phyloP scores from a whole-genome alignment of 2,113 vertebrate species.

The Morone chrysops region DNA sequence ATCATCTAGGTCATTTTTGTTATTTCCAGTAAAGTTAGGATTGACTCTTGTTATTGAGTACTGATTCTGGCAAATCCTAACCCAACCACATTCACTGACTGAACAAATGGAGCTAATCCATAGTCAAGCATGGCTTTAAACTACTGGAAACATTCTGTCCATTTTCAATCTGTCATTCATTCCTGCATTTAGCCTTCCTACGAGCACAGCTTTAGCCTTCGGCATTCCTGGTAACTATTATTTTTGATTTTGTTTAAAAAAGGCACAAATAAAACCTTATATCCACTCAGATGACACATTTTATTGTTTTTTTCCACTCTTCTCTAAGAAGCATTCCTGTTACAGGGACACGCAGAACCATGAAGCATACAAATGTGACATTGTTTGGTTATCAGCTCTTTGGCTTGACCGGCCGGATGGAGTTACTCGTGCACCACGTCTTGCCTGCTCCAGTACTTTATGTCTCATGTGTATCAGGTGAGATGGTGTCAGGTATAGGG shows the following conservation, averaged over 20 bases:
- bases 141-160: background rate
- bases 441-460: background rate
- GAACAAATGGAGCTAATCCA: background rate
- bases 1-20: slow-evolving; percentile 46
- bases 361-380: background rate
- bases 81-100: background rate
- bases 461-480: slow-evolving; percentile 23
- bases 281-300: background rate
- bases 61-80: slow-evolving; percentile 1
- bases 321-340: slow-evolving; percentile 1
- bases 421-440: background rate
- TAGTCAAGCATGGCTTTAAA: background rate
- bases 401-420: background rate
- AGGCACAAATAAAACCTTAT: background rate
- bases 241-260: background rate
- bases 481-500: slow-evolving; percentile 16
- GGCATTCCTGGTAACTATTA: background rate
- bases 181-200: background rate
- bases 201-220: background rate
- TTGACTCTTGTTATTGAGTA: background rate
- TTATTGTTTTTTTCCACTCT: background rate
- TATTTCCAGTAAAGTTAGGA: background rate
- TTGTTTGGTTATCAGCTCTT: background rate
- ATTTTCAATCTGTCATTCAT: background rate
- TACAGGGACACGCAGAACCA: background rate